Base-by-base conservation (phyloP, 2,888 invertebrate species). In the Anagyrus pseudococci region DNA sequence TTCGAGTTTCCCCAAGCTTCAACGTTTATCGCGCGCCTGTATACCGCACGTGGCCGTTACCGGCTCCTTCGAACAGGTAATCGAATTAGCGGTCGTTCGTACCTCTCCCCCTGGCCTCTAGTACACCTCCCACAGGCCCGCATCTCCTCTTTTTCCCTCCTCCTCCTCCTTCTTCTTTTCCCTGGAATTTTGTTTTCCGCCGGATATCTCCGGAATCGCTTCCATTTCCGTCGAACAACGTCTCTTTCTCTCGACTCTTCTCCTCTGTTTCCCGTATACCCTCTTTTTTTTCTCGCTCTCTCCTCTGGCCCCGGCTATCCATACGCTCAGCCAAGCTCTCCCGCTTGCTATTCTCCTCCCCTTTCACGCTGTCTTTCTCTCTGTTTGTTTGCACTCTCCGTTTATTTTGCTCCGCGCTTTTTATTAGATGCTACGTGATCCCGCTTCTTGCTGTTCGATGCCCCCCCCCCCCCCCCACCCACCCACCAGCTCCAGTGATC, bases 21-120 rank as follows among this genome's bases (percentile, higher is more conserved):
- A 63, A 67, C 64, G 65, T 70, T 70, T 70, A 68, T 67, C 67
- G 67, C 60, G 40, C n/a, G 29, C 60, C 46, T 68, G 67, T 67
- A 67, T 65, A 67, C 67, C 59, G 57, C 62, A 58, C 64, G 52
- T 52, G 52, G 56, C 57, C 61, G 60, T 58, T 33, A 29, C 58
- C 66, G 52, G 55, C 64, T 64, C 61, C 65, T 66, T 66, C 67
- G 66, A 66, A 61, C 69, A 67, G 68, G 67, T 70, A 70, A 70
- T 70, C 69, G 70, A 70, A 70, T 70, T 69, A 70, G 69, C 58
- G 64, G 66, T 67, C 68, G 65, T 59, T 53, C 65, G 46, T 62
- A 57, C 49, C 49, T 61, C 54, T 8, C n/a, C 48, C 59, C 25
- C n/a, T 46, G 53, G 17, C 47, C 17, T 4, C 20, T n/a, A n/a